phyloP scores from a whole-genome alignment of 2,113 vertebrate species.

The Pterocles gutturalis region DNA sequence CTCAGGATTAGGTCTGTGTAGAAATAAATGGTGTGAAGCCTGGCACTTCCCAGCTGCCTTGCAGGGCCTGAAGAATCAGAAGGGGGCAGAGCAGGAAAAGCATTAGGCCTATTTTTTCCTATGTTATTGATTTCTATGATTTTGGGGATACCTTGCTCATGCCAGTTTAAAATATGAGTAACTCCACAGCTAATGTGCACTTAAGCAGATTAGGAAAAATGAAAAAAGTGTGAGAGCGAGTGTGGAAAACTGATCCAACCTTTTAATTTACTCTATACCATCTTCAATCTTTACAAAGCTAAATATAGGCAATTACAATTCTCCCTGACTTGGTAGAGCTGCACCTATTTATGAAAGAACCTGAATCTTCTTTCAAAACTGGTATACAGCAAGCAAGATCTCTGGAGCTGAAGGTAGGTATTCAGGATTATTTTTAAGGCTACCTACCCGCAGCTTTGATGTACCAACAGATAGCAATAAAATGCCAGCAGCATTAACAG shows the following conservation, averaged over 20 bases:
- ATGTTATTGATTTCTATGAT: neutral
- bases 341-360: neutral
- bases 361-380: neutral
- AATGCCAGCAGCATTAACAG: neutral
- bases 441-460: neutral
- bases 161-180: neutral
- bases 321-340: neutral
- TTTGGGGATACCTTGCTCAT: neutral
- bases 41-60: neutral
- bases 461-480: neutral
- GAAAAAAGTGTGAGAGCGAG: neutral
- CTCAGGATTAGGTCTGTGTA: neutral
- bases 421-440: neutral
- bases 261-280: neutral
- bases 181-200: neutral
- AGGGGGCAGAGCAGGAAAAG: neutral
- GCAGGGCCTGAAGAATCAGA: neutral
- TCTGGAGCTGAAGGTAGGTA: neutral
- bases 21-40: neutral
- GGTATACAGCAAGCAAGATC: neutral
- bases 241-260: neutral
- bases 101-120: neutral
- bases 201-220: neutral
- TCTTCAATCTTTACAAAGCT: neutral
- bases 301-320: neutral